Evolutionary conservation across 1,140 invertebrate genomes (phyloP).

Genomic region (Drosophila sp.): DNA sequence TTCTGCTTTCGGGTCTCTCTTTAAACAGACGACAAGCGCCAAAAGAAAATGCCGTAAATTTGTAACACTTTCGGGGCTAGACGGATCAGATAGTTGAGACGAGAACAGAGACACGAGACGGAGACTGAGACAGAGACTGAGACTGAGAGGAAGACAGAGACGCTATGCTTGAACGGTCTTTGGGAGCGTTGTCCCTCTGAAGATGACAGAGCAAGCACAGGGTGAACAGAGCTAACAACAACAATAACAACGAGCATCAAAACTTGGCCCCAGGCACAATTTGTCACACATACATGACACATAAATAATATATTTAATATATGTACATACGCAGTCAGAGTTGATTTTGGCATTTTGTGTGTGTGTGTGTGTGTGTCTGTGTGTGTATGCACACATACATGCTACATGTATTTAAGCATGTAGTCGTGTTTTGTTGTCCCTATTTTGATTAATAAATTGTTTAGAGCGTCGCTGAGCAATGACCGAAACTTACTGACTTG

Average conservation of each 20-base stretch:
- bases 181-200: conserved; percentile 16
- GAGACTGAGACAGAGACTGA: conserved; percentile 26
- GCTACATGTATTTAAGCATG: not conserved
- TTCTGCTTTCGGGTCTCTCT: conserved; percentile 30
- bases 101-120: conserved; percentile 17
- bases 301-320: conserved; percentile 68
- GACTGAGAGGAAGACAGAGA: too few species aligned
- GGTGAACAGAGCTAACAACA: conserved; percentile 40
- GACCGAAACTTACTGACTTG: conserved; percentile 74
- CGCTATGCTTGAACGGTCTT: conserved; percentile 39
- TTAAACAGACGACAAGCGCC: conserved; percentile 69
- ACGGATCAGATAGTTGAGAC: conserved; percentile 28
- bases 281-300: conserved; percentile 77
- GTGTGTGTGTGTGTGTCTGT: not conserved
- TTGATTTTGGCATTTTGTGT: conserved; percentile 39
- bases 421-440: conserved; percentile 30
- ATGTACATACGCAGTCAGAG: conserved; percentile 32
- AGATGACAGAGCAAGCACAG: not conserved
- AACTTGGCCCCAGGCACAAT: conserved; percentile 75
- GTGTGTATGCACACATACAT: not conserved
- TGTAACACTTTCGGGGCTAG: conserved; percentile 74
- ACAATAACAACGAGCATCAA: conserved; percentile 53
- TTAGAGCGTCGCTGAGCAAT: conserved; percentile 62
- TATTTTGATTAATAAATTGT: conserved; percentile 81
- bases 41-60: conserved; percentile 77